phyloP scores from a whole-genome alignment of 2,113 vertebrate species.

The Calidris pygmaea region DNA sequence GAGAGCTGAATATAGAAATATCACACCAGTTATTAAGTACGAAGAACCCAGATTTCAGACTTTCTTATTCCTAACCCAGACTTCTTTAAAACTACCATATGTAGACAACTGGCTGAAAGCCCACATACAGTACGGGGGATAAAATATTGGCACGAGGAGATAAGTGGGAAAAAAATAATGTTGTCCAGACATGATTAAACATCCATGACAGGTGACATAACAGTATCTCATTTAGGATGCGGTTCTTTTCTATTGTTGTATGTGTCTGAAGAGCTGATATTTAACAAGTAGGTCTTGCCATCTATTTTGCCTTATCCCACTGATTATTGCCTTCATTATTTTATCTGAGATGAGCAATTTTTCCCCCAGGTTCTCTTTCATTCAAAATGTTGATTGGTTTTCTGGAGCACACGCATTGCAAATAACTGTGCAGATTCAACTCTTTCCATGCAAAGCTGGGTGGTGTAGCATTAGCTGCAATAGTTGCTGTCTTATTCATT shows the following conservation, averaged over 20 bases:
- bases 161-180: background rate
- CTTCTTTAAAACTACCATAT: background rate
- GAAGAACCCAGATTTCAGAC: background rate
- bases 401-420: background rate
- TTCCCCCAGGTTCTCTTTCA: background rate
- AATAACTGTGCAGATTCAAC: background rate
- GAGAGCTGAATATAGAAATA: background rate
- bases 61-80: background rate
- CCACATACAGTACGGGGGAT: background rate
- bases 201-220: background rate
- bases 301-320: background rate
- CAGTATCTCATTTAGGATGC: background rate
- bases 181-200: background rate
- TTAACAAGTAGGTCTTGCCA: background rate
- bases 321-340: slow-evolving; percentile 2
- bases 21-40: background rate
- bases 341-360: background rate
- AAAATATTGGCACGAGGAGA: background rate
- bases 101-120: background rate
- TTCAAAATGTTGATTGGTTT: background rate
- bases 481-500: background rate
- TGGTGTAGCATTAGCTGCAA: background rate
- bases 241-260: background rate
- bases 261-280: background rate
- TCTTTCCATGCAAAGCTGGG: background rate